Base-by-base conservation (phyloP, 2,888 invertebrate species). In the Eugnorisma glareosa region DNA sequence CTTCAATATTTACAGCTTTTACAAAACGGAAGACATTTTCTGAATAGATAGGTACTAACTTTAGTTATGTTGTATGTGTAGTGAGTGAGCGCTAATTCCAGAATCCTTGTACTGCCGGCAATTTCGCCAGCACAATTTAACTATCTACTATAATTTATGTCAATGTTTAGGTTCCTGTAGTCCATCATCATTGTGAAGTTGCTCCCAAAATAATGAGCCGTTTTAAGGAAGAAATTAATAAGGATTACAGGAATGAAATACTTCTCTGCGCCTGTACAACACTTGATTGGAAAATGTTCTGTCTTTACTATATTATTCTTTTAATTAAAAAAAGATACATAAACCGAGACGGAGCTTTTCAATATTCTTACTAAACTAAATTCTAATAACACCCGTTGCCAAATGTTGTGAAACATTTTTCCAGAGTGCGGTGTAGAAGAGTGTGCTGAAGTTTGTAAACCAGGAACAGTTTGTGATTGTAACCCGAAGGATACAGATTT, bases 361-460 rank as follows among this genome's bases (percentile, higher is more conserved):
- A 21, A 48, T 21, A 21, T 51, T 2, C 0, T 8, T 51, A 10
- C 24, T 24, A 24, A 51, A 51, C 8, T 51, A 51, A 51, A 48
- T 7, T 10, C 24, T 24, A 3, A 24, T 8, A 10, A 8, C 51
- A 10, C 24, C 51, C 10, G n/a, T n/a, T 51, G 10, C 51, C 51
- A n/a, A n/a, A n/a, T n/a, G n/a, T n/a, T n/a, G 24, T 24, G 24
- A 1, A 51, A 51, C 2, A 51, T 51, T 51, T 10, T 59, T 59
- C 0, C 59, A 96, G 96, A 95, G 82, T 96, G 96, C 81, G 95
- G 94, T 2, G 92, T 95, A 78, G 95, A 94, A 90, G 96, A 96
- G 89, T 96, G 96, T 83, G 90, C 94, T 11, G 95, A 95, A 66
- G 93, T 93, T 13, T 96, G 96, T 80, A 93, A 89, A 76, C 90